Base-by-base conservation (phyloP, 2,888 invertebrate genomes). In the Morinoia aosen region DNA sequence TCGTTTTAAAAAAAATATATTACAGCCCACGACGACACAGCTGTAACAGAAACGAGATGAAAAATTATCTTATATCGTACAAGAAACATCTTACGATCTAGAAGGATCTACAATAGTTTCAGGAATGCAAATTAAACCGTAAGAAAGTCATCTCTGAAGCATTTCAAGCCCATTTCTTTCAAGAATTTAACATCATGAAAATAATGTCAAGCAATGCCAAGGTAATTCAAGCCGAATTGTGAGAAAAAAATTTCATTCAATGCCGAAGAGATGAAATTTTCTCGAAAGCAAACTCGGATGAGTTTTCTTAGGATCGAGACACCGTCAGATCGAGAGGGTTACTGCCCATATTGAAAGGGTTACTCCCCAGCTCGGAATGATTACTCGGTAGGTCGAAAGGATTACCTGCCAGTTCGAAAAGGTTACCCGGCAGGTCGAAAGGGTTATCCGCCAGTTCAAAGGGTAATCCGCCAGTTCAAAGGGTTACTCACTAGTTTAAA, bases 61-160 rank as follows among this genome's bases (percentile, higher is more conserved):
- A 19, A 19, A 61, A 61, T 5, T 48, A 48, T 48, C 48, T 48
- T 61, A 61, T 61, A 3, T 61, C 5, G 61, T 61, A 16, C 4
- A 61, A 16, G 61, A 61, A 61, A 61, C 16, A 61, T 19, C 61
- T 61, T 61, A 61, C 61, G 12, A 12, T 61, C 61, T 61, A 61
- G 8, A 48, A 61, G 16, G 61, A 61, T 19, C 12, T 61, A 19
- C 19, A 16, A 5, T 61, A 61, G 12, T 0, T 61, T 61, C 61
- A 61, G 12, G 12, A 61, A 61, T 16, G 61, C 19, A 61, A 16
- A 61, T 61, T 12, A 61, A 48, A 48, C 48, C 48, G 48, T 48
- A 33, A 76, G 25, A 76, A 76, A 76, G 76, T 90, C 90, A 90
- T 90, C 90, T 90, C 90, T 48, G 48, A 90, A 40, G 90, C 40